A percentile compares a stretch with the other conserved stretches of the same genome.
These are phyloP conservation scores for Troides aeacus DNA, from an alignment of 2,888 invertebrate genomes.

Conservation along the genomic window DNA sequence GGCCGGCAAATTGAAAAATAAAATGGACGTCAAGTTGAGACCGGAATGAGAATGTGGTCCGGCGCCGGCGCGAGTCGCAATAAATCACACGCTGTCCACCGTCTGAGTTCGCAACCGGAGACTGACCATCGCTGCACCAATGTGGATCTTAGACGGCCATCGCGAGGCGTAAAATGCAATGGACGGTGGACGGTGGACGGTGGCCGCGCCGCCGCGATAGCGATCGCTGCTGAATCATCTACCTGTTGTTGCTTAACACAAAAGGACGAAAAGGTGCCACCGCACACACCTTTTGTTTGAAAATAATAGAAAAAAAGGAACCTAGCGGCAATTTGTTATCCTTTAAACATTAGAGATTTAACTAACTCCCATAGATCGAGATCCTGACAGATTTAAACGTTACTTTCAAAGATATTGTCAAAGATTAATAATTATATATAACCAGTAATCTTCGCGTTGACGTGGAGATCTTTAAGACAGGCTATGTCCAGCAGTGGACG, in stretches of 20 bases:
- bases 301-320: conserved; percentile 23
- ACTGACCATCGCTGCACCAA: conserved; percentile 33
- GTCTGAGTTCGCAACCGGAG: conserved; percentile 26
- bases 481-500: too few species aligned
- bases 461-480: too few species aligned
- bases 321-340: conserved; percentile 11
- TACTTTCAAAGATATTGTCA: too few species aligned
- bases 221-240: conserved; percentile 43
- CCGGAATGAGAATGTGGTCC: conserved; percentile 44
- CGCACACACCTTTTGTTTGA: conserved; percentile 43
- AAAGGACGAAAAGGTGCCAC: conserved; percentile 40
- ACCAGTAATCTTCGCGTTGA: too few species aligned
- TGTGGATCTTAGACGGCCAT: conserved; percentile 35
- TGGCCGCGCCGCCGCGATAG: conserved; percentile 34
- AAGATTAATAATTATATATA: too few species aligned
- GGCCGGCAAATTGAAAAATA: conserved; percentile 37
- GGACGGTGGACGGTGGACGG: conserved; percentile 16
- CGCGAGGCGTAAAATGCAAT: conserved; percentile 33
- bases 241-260: conserved; percentile 45
- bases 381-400: too few species aligned
- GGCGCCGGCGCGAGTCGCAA: conserved; percentile 53
- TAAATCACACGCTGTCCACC: conserved; percentile 48
- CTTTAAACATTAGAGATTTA: neutral
- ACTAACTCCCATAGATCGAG: neutral
- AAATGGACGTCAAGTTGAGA: conserved; percentile 49